A percentile compares a stretch with the other conserved stretches of the same genome.
Evolutionary conservation across 2,888 invertebrate genomes (phyloP).

Genomic region (Yponomeuta plumbellus): DNA sequence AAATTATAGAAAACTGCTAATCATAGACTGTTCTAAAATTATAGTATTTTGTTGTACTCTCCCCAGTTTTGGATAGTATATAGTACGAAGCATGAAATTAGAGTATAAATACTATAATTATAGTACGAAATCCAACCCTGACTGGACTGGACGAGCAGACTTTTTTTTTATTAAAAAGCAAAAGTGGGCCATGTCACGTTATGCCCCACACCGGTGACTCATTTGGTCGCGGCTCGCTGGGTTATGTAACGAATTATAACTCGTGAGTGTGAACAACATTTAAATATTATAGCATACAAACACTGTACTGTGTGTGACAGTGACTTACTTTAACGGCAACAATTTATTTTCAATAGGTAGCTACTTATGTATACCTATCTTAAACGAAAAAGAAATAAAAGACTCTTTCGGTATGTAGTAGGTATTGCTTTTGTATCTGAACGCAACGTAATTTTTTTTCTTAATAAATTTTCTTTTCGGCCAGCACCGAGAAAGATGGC

Average conservation of each 20-base stretch:
- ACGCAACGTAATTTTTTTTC: too few relatives aligned
- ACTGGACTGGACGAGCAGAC: background rate
- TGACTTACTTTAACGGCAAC: background rate
- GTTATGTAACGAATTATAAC: background rate
- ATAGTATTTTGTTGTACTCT: too few relatives aligned
- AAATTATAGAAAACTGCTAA: too few relatives aligned
- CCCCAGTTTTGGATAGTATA: too few relatives aligned
- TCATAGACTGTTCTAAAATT: too few relatives aligned
- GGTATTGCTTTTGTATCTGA: too few relatives aligned
- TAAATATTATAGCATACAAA: conserved; percentile 6
- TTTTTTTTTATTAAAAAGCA: background rate
- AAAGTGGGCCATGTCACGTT: background rate
- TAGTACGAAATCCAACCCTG: too few relatives aligned
- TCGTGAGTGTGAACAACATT: conserved; percentile 11
- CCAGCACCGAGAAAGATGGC: background rate
- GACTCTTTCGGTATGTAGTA: too few relatives aligned
- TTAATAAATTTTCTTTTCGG: background rate
- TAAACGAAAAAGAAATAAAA: too few relatives aligned
- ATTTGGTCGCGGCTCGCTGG: background rate
- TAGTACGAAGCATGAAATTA: too few relatives aligned
- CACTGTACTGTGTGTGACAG: background rate
- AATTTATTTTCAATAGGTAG: background rate
- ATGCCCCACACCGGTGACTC: conserved; percentile 17
- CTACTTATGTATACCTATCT: background rate
- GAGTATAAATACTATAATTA: too few relatives aligned